Conservation (phyloP, 2,113 vertebrate genomes). For the Macroglossus sobrinus region DNA sequence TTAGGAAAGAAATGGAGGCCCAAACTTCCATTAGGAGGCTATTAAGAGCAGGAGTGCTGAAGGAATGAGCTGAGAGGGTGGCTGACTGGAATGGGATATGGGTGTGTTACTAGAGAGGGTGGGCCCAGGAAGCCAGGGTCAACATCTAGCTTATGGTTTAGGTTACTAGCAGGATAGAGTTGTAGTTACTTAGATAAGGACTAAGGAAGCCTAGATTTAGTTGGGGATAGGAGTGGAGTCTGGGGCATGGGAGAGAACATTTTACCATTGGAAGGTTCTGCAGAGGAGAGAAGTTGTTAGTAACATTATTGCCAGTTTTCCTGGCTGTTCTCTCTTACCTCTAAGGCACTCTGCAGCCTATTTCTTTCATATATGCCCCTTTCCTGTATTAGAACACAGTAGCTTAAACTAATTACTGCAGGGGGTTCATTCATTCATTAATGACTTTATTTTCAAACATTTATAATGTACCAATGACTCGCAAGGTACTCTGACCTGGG, state of each 20-base stretch:
- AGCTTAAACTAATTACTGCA: not conserved
- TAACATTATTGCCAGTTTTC: not conserved
- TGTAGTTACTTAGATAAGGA: not conserved
- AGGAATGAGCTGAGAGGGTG: not conserved
- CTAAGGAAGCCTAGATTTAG: not conserved
- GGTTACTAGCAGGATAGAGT: not conserved
- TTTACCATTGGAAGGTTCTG: not conserved
- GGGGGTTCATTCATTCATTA: not conserved
- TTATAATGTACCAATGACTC: not conserved
- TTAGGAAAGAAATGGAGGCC: not conserved
- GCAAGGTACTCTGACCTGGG: not conserved
- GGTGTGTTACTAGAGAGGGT: not conserved
- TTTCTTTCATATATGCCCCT: not conserved
- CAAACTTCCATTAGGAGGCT: not conserved
- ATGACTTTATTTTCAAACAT: not conserved
- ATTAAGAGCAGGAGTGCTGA: not conserved
- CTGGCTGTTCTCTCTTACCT: not conserved
- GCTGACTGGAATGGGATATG: not conserved
- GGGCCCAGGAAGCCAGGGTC: not conserved
- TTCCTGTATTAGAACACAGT: not conserved
- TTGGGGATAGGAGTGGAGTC: not conserved
- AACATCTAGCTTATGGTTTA: not conserved
- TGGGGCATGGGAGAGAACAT: not conserved
- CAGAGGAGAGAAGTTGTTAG: not conserved
- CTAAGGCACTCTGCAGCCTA: not conserved